These are phyloP conservation scores for Drosophila ercepeae DNA, from an alignment of 1,140 invertebrate genomes.

Conservation along the genomic window DNA sequence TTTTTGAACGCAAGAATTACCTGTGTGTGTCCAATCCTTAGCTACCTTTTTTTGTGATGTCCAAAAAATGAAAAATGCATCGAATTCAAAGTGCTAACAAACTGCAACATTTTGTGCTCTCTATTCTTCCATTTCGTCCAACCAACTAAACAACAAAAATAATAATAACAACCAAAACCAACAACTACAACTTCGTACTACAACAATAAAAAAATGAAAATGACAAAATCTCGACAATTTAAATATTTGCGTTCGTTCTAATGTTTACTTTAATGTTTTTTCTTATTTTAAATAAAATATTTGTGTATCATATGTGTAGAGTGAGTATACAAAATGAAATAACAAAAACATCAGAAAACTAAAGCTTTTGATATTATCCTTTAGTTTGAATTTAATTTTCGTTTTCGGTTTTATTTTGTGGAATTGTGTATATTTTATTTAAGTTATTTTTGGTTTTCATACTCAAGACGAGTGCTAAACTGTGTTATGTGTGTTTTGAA, in stretches of 20 bases:
- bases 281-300: conserved; percentile 36
- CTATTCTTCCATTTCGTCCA: conserved; percentile 30
- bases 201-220: conserved; percentile 48
- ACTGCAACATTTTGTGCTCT: conserved; percentile 55
- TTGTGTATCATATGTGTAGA: conserved; percentile 37
- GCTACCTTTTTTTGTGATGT: conserved; percentile 53
- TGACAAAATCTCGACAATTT: conserved; percentile 56
- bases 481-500: conserved; percentile 9
- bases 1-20: conserved; percentile 54
- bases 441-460: conserved; percentile 5
- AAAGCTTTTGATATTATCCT: conserved; percentile 21
- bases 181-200: conserved; percentile 41
- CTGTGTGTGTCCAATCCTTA: conserved; percentile 48
- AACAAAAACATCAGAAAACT: background rate
- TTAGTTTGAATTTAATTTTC: conserved; percentile 30
- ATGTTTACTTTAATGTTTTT: conserved; percentile 32
- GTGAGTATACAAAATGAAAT: conserved; percentile 28
- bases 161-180: conserved; percentile 43
- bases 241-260: conserved; percentile 37
- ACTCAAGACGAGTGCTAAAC: conserved; percentile 2
- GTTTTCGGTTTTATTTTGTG: conserved; percentile 23
- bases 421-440: background rate
- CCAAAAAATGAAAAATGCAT: conserved; percentile 29
- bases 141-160: conserved; percentile 4
- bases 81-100: conserved; percentile 38